Conservation (phyloP, 1,140 invertebrate species). For the Popillia japonica region DNA sequence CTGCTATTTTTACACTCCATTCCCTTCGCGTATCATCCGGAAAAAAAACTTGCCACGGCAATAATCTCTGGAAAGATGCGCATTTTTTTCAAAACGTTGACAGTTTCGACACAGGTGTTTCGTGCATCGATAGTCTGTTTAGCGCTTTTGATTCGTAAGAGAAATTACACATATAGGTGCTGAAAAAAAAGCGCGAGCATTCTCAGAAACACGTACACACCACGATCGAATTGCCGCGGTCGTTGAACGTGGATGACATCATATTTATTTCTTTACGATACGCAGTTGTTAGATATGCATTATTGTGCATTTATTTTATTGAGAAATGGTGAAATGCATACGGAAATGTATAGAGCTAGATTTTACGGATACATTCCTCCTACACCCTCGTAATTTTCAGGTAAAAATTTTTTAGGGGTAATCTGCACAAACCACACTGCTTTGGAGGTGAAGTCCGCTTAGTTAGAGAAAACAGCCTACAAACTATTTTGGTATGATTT, state of each 20-base stretch:
- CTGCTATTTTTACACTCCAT: neutral
- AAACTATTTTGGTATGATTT: too few relatives aligned
- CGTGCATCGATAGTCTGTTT: neutral
- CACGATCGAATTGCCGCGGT: neutral
- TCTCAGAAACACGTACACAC: neutral
- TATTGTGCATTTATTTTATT: too few relatives aligned
- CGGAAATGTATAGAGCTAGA: too few relatives aligned
- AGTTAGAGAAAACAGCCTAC: too few relatives aligned
- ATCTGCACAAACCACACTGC: too few relatives aligned
- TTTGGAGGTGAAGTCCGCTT: too few relatives aligned
- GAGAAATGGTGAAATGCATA: too few relatives aligned
- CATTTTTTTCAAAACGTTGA: neutral
- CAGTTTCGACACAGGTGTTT: neutral
- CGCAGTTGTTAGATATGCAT: neutral
- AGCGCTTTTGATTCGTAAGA: neutral
- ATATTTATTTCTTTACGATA: neutral
- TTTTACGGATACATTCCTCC: too few relatives aligned
- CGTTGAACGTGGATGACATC: constrained; percentile 5
- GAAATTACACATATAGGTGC: neutral
- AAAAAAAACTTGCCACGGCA: neutral
- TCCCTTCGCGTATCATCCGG: neutral
- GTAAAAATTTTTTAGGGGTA: too few relatives aligned
- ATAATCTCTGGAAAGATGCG: neutral
- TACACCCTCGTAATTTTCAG: too few relatives aligned
- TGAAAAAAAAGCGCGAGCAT: constrained; percentile 8